Base-by-base conservation (phyloP, 2,797 vertebrate species). In the Pteronotus mesoamericanus region DNA sequence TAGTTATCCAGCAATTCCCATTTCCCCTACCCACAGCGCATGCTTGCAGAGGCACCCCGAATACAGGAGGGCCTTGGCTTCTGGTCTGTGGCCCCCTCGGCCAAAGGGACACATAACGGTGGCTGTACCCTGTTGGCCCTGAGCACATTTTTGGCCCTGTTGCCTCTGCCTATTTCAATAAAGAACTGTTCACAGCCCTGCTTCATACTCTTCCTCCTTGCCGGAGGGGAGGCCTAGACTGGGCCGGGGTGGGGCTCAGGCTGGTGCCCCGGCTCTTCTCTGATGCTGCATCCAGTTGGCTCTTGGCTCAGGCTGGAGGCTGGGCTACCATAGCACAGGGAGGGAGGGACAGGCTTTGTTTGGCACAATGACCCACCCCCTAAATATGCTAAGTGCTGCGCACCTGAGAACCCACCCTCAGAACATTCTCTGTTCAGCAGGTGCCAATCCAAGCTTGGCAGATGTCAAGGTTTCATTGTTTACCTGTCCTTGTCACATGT, bases 101-200 rank as follows among this genome's bases (percentile, higher is more conserved):
- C 93, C 75, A 71, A 68, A 92, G 78, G 85, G 86, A 79, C 14
- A 32, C 84, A 88, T 84, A 93, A 82, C 68, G 10, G 86, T 77
- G 64, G 69, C 72, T 74, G 72, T 42, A 77, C 39, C 46, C 80
- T 0, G 48, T 48, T 71, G 79, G 94, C 77, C 83, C 57, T 32
- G 29, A 84, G 79, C 32, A 44, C 1, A 10, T 86, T 74, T 84
- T 95, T 6, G 15, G 84, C 71, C 90, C 72, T n/a, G 53, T 57
- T 14, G 83, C 55, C 86, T 97, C 88, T 77, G 48, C 74, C 72
- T 92, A 26, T 96, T 96, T 97, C 95, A 97, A 96, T 98, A 98
- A 97, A 98, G 82, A 96, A 88, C 86, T 66, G 84, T 96, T 97
- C 53, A 46, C 82, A 94, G 95, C 68, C 46, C 69, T 57, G 86